A percentile compares a stretch with the other conserved stretches of the same genome.
Evolutionary conservation across 2,888 invertebrate species (phyloP).

Genomic region (Amaurobius ferox): DNA sequence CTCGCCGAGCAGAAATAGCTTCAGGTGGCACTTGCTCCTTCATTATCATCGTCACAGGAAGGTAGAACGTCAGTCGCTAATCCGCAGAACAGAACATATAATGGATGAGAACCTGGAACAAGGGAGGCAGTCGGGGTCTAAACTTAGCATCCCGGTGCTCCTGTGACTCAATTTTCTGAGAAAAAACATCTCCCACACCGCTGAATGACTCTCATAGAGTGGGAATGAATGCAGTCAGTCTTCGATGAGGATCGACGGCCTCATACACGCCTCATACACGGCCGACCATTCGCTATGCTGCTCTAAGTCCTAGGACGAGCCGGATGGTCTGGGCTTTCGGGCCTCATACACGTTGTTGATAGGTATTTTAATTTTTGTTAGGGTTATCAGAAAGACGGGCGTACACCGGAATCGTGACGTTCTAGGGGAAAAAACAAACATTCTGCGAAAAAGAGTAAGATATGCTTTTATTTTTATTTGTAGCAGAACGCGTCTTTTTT

Average conservation of each 20-base stretch:
- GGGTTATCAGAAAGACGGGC: too few species aligned
- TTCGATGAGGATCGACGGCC: not conserved
- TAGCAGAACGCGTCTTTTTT: too few species aligned
- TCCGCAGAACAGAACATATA: not conserved
- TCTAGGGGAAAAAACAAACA: too few species aligned
- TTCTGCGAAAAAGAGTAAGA: too few species aligned
- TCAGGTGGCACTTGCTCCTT: not conserved
- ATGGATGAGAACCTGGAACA: not conserved
- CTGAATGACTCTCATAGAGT: not conserved
- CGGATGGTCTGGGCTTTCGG: too few species aligned
- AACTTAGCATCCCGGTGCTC: not conserved
- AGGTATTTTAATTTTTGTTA: too few species aligned
- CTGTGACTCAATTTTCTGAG: not conserved
- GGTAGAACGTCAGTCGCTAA: not conserved
- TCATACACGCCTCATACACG: not conserved
- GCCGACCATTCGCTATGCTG: conserved; percentile 28
- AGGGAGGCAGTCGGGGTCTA: not conserved
- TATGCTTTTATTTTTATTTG: too few species aligned
- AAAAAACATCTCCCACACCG: not conserved
- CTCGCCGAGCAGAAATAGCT: too few species aligned
- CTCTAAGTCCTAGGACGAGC: conserved; percentile 28
- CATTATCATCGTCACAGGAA: not conserved
- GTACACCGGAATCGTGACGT: too few species aligned
- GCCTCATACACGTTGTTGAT: too few species aligned
- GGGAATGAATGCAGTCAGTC: not conserved